These are phyloP conservation scores for Drosophila helvetica DNA, from an alignment of 2,888 invertebrate genomes.

Conservation along the genomic window DNA sequence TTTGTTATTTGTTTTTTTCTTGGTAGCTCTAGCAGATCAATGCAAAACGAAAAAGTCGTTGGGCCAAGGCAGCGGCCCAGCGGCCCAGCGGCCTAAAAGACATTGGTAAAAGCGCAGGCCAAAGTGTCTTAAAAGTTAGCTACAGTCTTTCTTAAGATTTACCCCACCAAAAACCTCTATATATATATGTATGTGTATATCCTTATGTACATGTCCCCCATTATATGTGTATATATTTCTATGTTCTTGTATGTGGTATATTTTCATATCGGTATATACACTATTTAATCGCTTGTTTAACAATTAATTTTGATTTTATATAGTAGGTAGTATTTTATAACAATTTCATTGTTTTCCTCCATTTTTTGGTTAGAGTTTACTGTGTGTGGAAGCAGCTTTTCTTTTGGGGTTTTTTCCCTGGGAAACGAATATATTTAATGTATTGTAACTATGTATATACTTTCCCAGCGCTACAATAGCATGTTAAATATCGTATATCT, in stretches of 20 bases:
- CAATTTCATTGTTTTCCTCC: constrained; percentile 55
- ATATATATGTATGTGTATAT: background rate
- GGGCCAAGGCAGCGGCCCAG: constrained; percentile 11
- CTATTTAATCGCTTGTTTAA: constrained; percentile 33
- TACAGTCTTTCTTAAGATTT: constrained; percentile 78
- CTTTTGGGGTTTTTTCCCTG: constrained; percentile 2
- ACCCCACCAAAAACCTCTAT: constrained; percentile 28
- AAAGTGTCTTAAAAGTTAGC: constrained; percentile 65
- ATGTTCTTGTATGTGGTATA: constrained; percentile 3
- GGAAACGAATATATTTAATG: constrained; percentile 16
- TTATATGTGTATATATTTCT: constrained; percentile 24
- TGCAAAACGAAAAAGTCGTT: constrained; percentile 23
- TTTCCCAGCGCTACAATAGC: constrained; percentile 37
- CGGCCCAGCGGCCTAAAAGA: constrained; percentile 20
- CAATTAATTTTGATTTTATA: constrained; percentile 46
- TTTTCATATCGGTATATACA: constrained; percentile 29
- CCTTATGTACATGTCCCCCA: constrained; percentile 29
- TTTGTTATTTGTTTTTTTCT: background rate
- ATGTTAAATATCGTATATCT: constrained; percentile 4
- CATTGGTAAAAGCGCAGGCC: constrained; percentile 56
- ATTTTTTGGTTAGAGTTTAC: constrained; percentile 6
- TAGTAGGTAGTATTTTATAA: constrained; percentile 39
- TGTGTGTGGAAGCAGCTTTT: constrained; percentile 71
- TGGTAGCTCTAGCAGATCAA: constrained; percentile 25
- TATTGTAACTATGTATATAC: constrained; percentile 38